phyloP scores from a whole-genome alignment of 2,888 invertebrate species.

The Teleiodes luculella region DNA sequence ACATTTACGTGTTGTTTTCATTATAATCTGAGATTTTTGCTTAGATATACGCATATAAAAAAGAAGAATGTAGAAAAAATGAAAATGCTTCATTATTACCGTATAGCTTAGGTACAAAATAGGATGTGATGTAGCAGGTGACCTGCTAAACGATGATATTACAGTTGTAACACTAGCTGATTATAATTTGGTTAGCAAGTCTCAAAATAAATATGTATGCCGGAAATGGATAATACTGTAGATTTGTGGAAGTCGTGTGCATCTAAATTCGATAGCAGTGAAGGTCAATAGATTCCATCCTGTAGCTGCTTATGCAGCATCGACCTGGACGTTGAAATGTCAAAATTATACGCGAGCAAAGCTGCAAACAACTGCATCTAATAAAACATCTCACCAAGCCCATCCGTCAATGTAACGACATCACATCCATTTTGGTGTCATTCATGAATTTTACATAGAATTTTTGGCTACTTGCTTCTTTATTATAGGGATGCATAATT shows the following conservation, averaged over 20 bases:
- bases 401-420: constrained; percentile 46
- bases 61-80: no score
- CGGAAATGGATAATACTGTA: background rate
- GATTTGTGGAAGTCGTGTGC: background rate
- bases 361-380: constrained; percentile 67
- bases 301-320: constrained; percentile 39
- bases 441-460: constrained; percentile 53
- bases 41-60: no score
- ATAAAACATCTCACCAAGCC: constrained; percentile 26
- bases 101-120: no score
- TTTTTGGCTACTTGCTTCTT: constrained; percentile 41
- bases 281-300: constrained; percentile 45
- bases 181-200: no score
- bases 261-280: constrained; percentile 22
- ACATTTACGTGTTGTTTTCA: constrained; percentile 27
- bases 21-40: background rate
- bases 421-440: constrained; percentile 48
- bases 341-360: constrained; percentile 53
- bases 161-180: no score
- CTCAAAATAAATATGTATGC: background rate
- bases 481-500: constrained; percentile 49
- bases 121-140: no score
- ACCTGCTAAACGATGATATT: no score
- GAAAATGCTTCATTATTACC: no score
- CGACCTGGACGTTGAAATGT: constrained; percentile 59